Conservation (phyloP, 2,113 vertebrate genomes). For the Perca fluviatilis region DNA sequence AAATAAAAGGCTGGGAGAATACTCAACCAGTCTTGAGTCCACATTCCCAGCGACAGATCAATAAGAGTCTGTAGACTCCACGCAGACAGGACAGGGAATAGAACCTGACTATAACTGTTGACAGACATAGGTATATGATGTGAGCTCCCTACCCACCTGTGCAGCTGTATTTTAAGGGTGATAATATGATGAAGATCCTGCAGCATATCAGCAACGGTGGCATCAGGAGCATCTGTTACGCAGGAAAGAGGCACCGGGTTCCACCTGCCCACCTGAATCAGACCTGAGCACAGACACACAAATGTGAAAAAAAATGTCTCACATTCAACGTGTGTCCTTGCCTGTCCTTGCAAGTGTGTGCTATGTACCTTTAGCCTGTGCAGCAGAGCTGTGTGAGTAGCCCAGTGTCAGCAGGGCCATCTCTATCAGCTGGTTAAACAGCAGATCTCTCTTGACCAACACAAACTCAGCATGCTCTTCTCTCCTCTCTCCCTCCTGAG, state of each 20-base stretch:
- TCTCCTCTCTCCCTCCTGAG: slow-evolving; percentile 90
- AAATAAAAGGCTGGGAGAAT: not conserved
- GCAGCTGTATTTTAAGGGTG: slow-evolving; percentile 98
- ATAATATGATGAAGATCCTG: slow-evolving; percentile 98
- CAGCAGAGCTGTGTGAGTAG: slow-evolving; percentile 97
- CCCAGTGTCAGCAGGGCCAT: slow-evolving; percentile 96
- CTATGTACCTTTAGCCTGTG: slow-evolving; percentile 95
- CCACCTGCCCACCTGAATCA: slow-evolving; percentile 99
- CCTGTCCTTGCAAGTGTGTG: slow-evolving; percentile 8
- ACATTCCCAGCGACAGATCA: not conserved
- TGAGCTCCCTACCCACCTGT: slow-evolving; percentile 91
- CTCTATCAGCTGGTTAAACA: slow-evolving; percentile 98
- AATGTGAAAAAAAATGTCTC: not conserved
- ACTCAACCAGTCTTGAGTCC: not conserved
- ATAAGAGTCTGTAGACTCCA: not conserved
- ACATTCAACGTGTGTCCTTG: not conserved
- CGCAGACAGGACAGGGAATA: not conserved
- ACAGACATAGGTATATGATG: not conserved
- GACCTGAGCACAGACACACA: slow-evolving; percentile 85
- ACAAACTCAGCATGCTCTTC: slow-evolving; percentile 98
- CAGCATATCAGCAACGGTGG: slow-evolving; percentile 98
- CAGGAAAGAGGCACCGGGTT: slow-evolving; percentile 98
- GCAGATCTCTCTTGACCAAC: slow-evolving; percentile 95
- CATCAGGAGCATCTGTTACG: slow-evolving; percentile 97
- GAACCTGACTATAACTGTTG: not conserved